phyloP scores from a whole-genome alignment of 2,797 vertebrate genomes.

The Microhierax caerulescens region DNA sequence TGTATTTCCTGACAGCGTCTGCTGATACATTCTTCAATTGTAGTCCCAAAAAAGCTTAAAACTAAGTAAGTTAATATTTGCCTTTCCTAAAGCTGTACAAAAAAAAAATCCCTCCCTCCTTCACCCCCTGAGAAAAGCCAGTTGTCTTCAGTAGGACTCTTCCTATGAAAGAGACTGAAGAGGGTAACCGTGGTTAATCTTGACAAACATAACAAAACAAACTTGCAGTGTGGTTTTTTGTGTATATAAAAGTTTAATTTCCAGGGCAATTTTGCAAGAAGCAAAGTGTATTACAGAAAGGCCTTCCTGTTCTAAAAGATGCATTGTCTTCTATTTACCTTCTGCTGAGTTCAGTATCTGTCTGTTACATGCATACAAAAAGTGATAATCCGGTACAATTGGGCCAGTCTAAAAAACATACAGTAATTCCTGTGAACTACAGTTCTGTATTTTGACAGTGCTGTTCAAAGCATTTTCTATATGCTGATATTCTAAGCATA shows the following conservation, averaged over 20 bases:
- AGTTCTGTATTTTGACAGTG: not conserved
- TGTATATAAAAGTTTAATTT: not conserved
- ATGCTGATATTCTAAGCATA: not conserved
- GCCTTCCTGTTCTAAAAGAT: not conserved
- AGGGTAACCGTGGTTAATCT: not conserved
- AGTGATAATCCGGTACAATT: fast-evolving
- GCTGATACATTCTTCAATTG: not conserved
- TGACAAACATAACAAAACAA: not conserved
- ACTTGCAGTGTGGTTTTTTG: not conserved
- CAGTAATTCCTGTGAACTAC: not conserved
- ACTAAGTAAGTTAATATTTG: not conserved
- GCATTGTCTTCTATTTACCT: not conserved
- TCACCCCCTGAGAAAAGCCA: not conserved
- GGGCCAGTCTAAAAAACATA: not conserved
- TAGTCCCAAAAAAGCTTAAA: not conserved
- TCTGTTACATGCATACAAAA: not conserved
- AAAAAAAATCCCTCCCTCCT: not conserved
- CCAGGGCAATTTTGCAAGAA: not conserved
- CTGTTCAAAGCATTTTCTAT: not conserved
- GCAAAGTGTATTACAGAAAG: not conserved
- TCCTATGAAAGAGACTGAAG: not conserved
- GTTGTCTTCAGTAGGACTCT: not conserved
- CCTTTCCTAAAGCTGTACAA: not conserved
- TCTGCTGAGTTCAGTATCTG: not conserved
- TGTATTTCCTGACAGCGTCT: not conserved